These are phyloP conservation scores for Sepiola atlantica DNA, from an alignment of 2,888 invertebrate genomes.

Conservation along the genomic window DNA sequence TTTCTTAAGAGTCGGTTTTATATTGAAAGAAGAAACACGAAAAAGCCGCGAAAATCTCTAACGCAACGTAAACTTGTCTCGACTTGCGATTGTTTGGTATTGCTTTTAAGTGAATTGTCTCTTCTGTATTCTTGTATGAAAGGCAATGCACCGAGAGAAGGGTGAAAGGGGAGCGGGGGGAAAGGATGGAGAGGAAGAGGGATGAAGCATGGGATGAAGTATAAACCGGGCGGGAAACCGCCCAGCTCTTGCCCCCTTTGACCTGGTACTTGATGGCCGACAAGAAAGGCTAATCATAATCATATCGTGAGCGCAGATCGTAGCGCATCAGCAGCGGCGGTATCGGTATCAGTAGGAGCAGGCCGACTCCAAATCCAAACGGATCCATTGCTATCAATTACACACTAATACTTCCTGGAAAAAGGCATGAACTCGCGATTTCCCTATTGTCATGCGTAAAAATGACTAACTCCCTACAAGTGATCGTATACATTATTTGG, in stretches of 20 bases:
- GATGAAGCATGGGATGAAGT: background rate
- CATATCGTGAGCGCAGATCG: too few relatives aligned
- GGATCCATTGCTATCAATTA: too few relatives aligned
- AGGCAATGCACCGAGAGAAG: background rate
- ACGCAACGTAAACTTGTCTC: background rate
- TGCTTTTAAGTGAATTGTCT: background rate
- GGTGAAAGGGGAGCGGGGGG: too few relatives aligned
- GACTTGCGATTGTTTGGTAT: background rate
- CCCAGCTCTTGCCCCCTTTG: background rate
- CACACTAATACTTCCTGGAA: too few relatives aligned
- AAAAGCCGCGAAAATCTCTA: background rate
- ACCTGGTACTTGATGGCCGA: background rate
- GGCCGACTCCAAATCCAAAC: too few relatives aligned
- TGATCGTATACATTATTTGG: too few relatives aligned
- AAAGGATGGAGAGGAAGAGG: background rate
- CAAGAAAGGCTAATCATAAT: background rate
- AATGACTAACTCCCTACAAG: too few relatives aligned
- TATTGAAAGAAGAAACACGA: background rate
- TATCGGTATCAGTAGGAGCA: too few relatives aligned
- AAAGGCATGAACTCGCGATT: too few relatives aligned
- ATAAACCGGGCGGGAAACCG: background rate
- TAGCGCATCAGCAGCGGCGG: too few relatives aligned
- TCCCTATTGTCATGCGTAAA: too few relatives aligned
- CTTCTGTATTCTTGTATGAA: background rate
- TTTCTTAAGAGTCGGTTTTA: background rate